These are phyloP conservation scores for Ophion costatus DNA, from an alignment of 2,888 invertebrate genomes.

Conservation along the genomic window DNA sequence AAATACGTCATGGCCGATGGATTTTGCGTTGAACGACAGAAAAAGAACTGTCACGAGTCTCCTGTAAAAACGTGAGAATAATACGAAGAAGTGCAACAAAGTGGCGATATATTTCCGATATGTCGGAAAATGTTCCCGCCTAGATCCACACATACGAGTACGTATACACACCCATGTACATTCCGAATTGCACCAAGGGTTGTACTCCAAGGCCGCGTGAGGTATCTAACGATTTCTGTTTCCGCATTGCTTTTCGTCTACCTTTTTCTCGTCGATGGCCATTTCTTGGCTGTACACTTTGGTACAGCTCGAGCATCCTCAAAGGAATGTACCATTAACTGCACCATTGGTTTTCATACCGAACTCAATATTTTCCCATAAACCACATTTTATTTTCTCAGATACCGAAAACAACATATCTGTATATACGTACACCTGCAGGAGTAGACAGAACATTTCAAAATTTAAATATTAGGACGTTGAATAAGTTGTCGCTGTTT, in stretches of 20 bases:
- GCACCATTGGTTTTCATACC: conserved; percentile 14
- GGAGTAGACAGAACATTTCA: background rate
- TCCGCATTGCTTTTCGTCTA: conserved; percentile 26
- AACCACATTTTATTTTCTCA: background rate
- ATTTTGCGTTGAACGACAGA: background rate
- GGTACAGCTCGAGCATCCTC: conserved; percentile 17
- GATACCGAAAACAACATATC: background rate
- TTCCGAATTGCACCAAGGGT: background rate
- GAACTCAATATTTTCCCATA: background rate
- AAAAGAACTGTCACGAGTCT: background rate
- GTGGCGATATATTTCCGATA: conserved; percentile 11
- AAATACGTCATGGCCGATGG: background rate
- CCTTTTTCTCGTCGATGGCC: conserved; percentile 12
- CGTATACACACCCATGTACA: background rate
- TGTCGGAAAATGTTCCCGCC: conserved; percentile 16
- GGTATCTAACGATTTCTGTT: conserved; percentile 44
- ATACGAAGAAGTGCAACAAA: background rate
- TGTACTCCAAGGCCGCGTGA: conserved; percentile 27
- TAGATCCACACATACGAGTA: background rate
- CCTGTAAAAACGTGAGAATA: background rate
- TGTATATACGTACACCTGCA: background rate
- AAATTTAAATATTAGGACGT: background rate
- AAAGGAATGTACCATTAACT: conserved; percentile 31
- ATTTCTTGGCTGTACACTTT: conserved; percentile 33
- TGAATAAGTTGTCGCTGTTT: no score